Evolutionary conservation across 2,888 invertebrate species (phyloP).

Genomic region (Thera obeliscata): DNA sequence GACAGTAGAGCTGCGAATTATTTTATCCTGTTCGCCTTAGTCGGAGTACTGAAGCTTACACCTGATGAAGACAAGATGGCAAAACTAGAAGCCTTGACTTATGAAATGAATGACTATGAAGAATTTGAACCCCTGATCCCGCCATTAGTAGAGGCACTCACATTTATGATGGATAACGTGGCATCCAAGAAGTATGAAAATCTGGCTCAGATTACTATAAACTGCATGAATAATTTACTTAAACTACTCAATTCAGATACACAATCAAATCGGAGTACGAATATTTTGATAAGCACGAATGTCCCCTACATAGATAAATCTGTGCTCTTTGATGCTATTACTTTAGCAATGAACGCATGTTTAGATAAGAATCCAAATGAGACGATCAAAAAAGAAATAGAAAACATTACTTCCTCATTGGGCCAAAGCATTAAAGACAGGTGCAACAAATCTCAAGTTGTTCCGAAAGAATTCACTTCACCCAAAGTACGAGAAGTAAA

Average conservation of each 20-base stretch:
- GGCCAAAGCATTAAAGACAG: conserved; percentile 7
- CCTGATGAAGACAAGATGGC: conserved; percentile 40
- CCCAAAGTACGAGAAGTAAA: conserved; percentile 55
- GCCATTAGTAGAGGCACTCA: conserved; percentile 51
- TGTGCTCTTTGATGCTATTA: conserved; percentile 8
- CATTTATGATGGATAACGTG: conserved; percentile 47
- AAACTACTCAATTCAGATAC: conserved; percentile 44
- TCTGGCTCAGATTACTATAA: conserved; percentile 46
- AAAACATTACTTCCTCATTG: conserved; percentile 11
- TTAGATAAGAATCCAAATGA: conserved; percentile 10
- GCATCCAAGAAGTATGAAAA: conserved; percentile 34
- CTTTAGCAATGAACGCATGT: conserved; percentile 15
- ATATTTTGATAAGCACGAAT: neutral
- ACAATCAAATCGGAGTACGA: conserved; percentile 20
- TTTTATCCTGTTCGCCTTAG: conserved; percentile 51
- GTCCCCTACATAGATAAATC: conserved; percentile 4
- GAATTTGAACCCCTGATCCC: conserved; percentile 47
- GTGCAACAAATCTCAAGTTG: conserved; percentile 18
- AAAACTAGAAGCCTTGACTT: conserved; percentile 43
- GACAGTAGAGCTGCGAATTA: conserved; percentile 31
- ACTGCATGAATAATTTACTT: conserved; percentile 51
- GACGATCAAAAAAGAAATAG: conserved; percentile 22
- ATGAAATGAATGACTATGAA: conserved; percentile 45
- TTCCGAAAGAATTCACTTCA: conserved; percentile 50
- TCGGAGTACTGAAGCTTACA: conserved; percentile 54